Evolutionary conservation across 2,888 invertebrate genomes (phyloP), one percentile per base, ranked within the genome.

Genomic region (Bursaphelenchus okinawaensis): DNA sequence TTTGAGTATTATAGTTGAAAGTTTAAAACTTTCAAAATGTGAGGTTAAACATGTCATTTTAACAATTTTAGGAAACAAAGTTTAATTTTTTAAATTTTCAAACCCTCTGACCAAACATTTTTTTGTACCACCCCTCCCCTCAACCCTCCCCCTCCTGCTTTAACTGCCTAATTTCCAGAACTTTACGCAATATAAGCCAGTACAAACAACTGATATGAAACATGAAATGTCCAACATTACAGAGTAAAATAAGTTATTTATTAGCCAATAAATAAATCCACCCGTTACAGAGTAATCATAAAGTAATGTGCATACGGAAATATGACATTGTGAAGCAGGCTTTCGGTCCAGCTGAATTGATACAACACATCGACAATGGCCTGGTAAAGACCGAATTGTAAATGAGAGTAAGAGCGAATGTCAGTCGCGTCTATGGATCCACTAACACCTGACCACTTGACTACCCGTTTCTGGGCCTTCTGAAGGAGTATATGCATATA

Each of bases 261-360:
- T 1, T 40, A 40, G n/a, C n/a, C n/a, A 40, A 4, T 40, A 40
- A 40, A 40, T 40, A 40, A 40, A 12, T 40, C 20, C 23, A 28
- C 26, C 19, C 23, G 56, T 31, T 62, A 80, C 70, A 80, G 68
- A 0, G 80, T 73, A 9, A 80, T 65, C 80, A 80, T 80, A 68
- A 79, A 81, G 68, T 74, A 80, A 67, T 80, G 78, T 19, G 80
- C 80, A 52, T 76, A 77, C 4, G 79, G 80, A n/a, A 75, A 75
- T 50, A 78, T 68, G 50, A 79, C 73, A 54, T 72, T 62, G 65
- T 80, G 75, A 64, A 80, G 70, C 26, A 80, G 56, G 51, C 63
- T 69, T 12, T 71, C 68, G 8, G 78, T 75, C 51, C 70, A 58
- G 40, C 52, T 55, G 23, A 65, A 68, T 22, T 70, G 67, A 64